These are phyloP conservation scores for Trematocara unimaculatum DNA, from an alignment of 2,113 vertebrate genomes.

Conservation along the genomic window DNA sequence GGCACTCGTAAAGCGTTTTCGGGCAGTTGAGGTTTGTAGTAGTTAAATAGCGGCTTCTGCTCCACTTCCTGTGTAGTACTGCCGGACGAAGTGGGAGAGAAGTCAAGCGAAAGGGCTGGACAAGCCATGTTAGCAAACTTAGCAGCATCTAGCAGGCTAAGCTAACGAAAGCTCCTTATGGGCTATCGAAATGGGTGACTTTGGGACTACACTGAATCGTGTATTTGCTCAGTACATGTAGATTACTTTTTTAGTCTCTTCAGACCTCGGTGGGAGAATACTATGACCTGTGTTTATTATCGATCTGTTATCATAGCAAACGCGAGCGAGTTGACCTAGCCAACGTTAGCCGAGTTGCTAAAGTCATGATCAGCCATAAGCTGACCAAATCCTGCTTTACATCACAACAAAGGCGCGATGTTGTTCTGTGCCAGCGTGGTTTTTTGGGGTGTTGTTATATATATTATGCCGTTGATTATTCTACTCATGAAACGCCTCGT, in stretches of 20 bases:
- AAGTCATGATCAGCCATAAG: slow-evolving; percentile 62
- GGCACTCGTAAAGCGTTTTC: fast-evolving
- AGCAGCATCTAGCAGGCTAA: slow-evolving; percentile 36
- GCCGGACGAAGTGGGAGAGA: neutral
- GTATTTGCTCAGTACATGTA: neutral
- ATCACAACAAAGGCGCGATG: slow-evolving; percentile 34
- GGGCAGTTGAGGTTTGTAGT: fast-evolving
- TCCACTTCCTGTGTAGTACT: neutral
- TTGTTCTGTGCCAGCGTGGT: neutral
- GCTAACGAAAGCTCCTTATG: slow-evolving; percentile 27
- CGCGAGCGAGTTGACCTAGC: slow-evolving; percentile 54
- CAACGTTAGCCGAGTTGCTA: slow-evolving; percentile 56
- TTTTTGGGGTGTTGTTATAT: neutral
- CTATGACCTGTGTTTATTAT: neutral
- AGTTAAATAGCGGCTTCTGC: fast-evolving
- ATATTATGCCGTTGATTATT: neutral
- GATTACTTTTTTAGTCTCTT: neutral
- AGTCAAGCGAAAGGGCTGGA: slow-evolving; percentile 50
- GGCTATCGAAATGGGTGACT: slow-evolving; percentile 18
- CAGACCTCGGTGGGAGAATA: neutral
- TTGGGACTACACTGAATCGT: neutral
- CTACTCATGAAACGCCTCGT: neutral
- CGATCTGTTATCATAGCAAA: slow-evolving; percentile 41
- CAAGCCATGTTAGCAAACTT: slow-evolving; percentile 55
- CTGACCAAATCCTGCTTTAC: slow-evolving; percentile 53